Base-by-base conservation (phyloP, 2,113 vertebrate species). In the Eleginops maclovinus region DNA sequence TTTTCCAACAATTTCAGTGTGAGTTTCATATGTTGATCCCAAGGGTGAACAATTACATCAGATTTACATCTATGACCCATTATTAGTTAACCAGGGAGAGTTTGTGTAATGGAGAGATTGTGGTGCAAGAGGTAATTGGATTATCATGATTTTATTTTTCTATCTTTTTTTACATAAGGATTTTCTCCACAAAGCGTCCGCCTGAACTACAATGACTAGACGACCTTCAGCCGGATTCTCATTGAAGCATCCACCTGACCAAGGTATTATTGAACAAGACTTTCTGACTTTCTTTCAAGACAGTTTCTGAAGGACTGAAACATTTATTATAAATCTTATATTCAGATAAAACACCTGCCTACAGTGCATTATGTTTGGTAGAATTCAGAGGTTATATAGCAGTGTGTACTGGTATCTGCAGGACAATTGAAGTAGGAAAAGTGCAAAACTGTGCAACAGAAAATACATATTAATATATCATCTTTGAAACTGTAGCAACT, bases 1-100 rank as follows among this genome's bases (percentile, higher is more conserved):
- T 81, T 81, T 80, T 79, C 49, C 64, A 68, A 84, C 85, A 12
- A 77, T 79, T 73, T 80, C 19, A 79, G 59, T 54, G 70, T 71
- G 43, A 72, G 61, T 74, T 55, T 49, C 62, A 77, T 70, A 75
- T 61, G 44, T 47, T 47, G 46, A 28, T 79, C 81, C 79, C 59
- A 36, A 13, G 55, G 71, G 82, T 72, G 72, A 80, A 78, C 13
- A 36, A 40, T 77, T 59, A 64, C 68, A 91, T 87, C 69, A 85
- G 47, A 85, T 71, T 82, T 55, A 79, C 43, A 83, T 81, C 73
- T 65, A 72, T 54, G 49, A 64, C 65, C 36, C 49, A 79, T 79
- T 81, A 82, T 83, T 77, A 82, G 47, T 44, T 36, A 75, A 43
- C 49, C 55, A 43, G 22, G 21, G 65, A 67, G 70, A 65, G 51